phyloP scores from a whole-genome alignment of 2,113 vertebrate species.

The human region GRCh38 chr5:77530001-77530500 shows the following conservation, averaged over 20 bases:
- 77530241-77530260: not conserved
- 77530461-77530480: not conserved
- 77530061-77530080: not conserved
- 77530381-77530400: not conserved
- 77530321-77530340: not conserved
- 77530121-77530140: not conserved
- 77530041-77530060: not conserved
- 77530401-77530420: not conserved
- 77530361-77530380: not conserved
- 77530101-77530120: not conserved
- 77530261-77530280: not conserved
- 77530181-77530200: not conserved
- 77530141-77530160: not conserved
- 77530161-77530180: not conserved
- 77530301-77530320: not conserved
- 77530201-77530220: not conserved
- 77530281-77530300: not conserved
- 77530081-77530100: not conserved
- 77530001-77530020: not conserved
- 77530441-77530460: not conserved
- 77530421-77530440: not conserved
- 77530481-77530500: not conserved
- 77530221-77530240: not conserved
- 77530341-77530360: not conserved
- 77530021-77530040: not conserved